phyloP scores from a whole-genome alignment of 2,888 invertebrate genomes.

The Linnaemya vulpina region DNA sequence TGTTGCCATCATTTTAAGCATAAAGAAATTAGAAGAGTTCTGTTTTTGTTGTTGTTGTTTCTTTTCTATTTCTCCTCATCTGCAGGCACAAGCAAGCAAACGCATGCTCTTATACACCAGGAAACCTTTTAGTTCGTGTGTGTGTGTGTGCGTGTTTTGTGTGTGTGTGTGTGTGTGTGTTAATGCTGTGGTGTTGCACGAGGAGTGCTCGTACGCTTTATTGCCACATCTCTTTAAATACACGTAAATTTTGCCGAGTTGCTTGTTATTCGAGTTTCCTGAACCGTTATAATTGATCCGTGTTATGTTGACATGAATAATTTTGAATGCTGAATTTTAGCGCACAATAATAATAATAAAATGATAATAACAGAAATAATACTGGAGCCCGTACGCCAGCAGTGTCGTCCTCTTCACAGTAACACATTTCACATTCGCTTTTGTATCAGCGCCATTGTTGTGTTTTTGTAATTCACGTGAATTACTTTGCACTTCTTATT shows the following conservation, averaged over 20 bases:
- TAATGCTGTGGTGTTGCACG: slow-evolving; percentile 15
- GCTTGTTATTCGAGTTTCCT: slow-evolving; percentile 78
- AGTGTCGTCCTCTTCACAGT: slow-evolving; percentile 22
- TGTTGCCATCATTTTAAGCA: slow-evolving; percentile 43
- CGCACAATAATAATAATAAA: slow-evolving; percentile 39
- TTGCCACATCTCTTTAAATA: slow-evolving; percentile 39
- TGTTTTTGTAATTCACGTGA: slow-evolving; percentile 59
- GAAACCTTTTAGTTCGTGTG: slow-evolving; percentile 38
- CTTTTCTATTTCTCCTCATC: background rate
- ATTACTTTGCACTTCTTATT: slow-evolving; percentile 68
- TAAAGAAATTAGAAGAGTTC: slow-evolving; percentile 47
- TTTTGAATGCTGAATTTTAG: slow-evolving; percentile 80
- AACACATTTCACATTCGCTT: slow-evolving; percentile 33
- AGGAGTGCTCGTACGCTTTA: slow-evolving; percentile 7
- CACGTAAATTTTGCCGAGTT: slow-evolving; percentile 41
- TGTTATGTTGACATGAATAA: slow-evolving; percentile 83
- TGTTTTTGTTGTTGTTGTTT: background rate
- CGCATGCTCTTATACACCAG: slow-evolving; percentile 32
- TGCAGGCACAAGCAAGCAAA: slow-evolving; percentile 18
- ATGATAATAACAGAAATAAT: too few relatives aligned
- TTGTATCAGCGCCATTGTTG: slow-evolving; percentile 45
- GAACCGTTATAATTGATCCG: slow-evolving; percentile 83
- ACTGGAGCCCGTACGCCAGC: slow-evolving; percentile 27
- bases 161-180: background rate
- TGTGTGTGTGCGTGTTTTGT: background rate